A percentile compares a stretch with the other conserved stretches of the same genome.
phyloP scores from a whole-genome alignment of 23 tunicate genomes.

The Clavelina lepadiformis region DNA sequence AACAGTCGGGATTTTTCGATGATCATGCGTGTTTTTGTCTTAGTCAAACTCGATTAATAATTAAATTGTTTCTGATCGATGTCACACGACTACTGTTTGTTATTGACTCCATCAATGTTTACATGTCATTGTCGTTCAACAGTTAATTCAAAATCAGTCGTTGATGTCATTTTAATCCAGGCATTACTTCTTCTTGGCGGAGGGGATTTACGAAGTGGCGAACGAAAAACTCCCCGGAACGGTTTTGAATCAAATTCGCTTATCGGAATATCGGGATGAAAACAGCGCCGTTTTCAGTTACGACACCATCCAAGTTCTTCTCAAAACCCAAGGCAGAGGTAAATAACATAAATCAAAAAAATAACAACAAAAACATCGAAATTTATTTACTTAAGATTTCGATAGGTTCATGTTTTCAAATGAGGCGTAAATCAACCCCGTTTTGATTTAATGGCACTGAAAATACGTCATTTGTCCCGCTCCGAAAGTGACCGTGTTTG shows the following conservation, averaged over 20 bases:
- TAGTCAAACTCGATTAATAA: too few relatives aligned
- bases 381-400: too few relatives aligned
- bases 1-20: too few relatives aligned
- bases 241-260: constrained; percentile 38
- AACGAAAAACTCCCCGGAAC: constrained; percentile 14
- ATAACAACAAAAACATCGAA: too few relatives aligned
- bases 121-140: background rate
- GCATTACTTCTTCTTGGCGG: constrained; percentile 67
- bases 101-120: background rate
- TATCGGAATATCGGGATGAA: constrained; percentile 35
- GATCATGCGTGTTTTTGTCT: too few relatives aligned
- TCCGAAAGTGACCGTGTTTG: too few relatives aligned
- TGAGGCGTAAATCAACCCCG: too few relatives aligned
- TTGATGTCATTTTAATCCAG: constrained; percentile 21
- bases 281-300: constrained; percentile 9
- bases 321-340: constrained; percentile 58
- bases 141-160: background rate
- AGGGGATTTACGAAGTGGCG: constrained; percentile 67
- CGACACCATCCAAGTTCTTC: constrained; percentile 8
- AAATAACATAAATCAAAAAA: constrained; percentile 7
- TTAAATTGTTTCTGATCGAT: too few relatives aligned
- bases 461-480: too few relatives aligned
- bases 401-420: too few relatives aligned
- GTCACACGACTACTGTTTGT: background rate
- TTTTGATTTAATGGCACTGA: too few relatives aligned